These are phyloP conservation scores for Thunnus albacares DNA, from an alignment of 2,797 vertebrate species.

Conservation along the genomic window DNA sequence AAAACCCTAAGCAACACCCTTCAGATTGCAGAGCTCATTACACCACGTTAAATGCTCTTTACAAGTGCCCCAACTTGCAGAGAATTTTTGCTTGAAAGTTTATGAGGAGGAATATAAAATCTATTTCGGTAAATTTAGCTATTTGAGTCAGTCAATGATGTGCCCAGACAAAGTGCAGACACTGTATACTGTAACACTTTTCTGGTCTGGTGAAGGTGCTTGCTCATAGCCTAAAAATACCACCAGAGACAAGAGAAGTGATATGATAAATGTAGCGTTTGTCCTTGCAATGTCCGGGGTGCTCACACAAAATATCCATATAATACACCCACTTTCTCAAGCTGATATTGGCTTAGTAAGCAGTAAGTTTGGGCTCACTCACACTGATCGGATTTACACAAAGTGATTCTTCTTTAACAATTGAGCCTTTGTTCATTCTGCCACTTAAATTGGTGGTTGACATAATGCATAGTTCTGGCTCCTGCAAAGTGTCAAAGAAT, in stretches of 20 bases:
- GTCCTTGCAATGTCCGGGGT: constrained; percentile 65
- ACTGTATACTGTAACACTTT: constrained; percentile 64
- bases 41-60: not conserved
- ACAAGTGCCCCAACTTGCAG: constrained; percentile 34
- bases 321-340: constrained; percentile 2
- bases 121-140: constrained; percentile 53
- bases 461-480: not conserved
- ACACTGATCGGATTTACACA: not conserved
- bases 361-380: not conserved
- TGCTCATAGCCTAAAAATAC: constrained; percentile 79
- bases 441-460: not conserved
- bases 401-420: not conserved
- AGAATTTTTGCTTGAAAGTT: constrained; percentile 29
- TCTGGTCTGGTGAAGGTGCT: constrained; percentile 68
- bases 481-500: not conserved
- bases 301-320: constrained; percentile 32
- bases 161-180: constrained; percentile 68
- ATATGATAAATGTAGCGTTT: constrained; percentile 77
- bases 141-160: constrained; percentile 51
- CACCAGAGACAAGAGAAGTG: constrained; percentile 66
- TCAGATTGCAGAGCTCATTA: constrained; percentile 13
- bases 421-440: not conserved
- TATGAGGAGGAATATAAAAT: constrained; percentile 42
- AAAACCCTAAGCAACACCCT: constrained; percentile 2
- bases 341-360: constrained; percentile 21